Conservation (phyloP, 2,113 vertebrate genomes). For the Mesembrinibis cayennensis region DNA sequence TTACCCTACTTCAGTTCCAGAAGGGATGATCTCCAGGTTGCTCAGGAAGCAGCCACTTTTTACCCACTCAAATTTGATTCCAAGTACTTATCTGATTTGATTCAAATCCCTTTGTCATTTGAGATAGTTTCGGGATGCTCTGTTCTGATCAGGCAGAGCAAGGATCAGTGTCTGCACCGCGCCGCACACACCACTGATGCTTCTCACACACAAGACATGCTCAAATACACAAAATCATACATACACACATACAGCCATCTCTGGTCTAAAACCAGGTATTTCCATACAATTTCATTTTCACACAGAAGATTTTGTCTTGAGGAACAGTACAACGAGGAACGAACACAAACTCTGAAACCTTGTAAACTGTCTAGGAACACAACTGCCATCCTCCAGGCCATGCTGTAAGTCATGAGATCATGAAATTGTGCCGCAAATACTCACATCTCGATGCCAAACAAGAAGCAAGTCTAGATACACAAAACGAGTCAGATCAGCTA, state of each 20-base stretch:
- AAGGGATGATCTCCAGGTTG: background rate
- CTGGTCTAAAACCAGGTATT: background rate
- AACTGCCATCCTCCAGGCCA: background rate
- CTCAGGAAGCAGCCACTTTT: background rate
- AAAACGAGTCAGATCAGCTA: background rate
- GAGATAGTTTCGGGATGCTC: background rate
- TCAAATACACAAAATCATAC: background rate
- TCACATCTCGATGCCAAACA: background rate
- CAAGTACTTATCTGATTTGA: background rate
- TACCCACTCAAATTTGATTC: background rate
- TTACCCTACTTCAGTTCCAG: background rate
- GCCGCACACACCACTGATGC: too few relatives aligned
- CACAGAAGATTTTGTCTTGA: background rate
- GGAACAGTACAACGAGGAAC: background rate
- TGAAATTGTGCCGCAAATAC: background rate
- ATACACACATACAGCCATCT: background rate
- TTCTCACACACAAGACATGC: background rate
- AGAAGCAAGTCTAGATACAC: background rate
- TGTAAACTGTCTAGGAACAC: background rate
- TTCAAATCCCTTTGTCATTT: background rate
- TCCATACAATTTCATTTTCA: background rate
- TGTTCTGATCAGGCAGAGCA: background rate
- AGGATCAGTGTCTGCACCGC: background rate
- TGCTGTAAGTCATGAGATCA: rapidly evolving
- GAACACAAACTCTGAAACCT: background rate